Evolutionary conservation across 2,797 vertebrate species (phyloP), one percentile per base, ranked within the genome.

Genomic region (Hydrophis major): DNA sequence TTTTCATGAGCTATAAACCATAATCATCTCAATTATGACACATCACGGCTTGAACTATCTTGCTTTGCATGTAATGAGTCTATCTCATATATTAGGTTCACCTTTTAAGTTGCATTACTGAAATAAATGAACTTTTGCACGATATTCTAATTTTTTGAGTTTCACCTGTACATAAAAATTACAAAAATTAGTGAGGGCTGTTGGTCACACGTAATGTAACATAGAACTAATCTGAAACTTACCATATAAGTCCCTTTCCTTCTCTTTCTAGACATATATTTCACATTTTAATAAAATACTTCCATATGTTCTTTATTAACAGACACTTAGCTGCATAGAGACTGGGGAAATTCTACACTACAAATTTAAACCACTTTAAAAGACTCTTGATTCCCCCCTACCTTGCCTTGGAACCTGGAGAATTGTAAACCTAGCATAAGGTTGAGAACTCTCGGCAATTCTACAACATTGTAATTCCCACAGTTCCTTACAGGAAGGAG

Each of bases 251-350:
- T 61, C 42, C 42, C 18, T n/a, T 59, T 83, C 60, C 37, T 61
- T 53, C 78, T 88, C 69, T 83, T 88, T 66, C 88, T 22, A 47
- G 37, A 47, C 74, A 83, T 47, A 83, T 47, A 83, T 83, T 61
- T n/a, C 5, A 83, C 28, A 57, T 91, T 88, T 91, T 83, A 91
- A 50, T 83, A 88, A 93, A 88, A 91, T 63, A 32, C 28, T 32
- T 83, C 90, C 92, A 91, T 47, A n/a, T 93, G 90, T 83, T 93
- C 90, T 42, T 91, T 47, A 88, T 93, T 91, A 91, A 83, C 63
- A 91, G n/a, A 91, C 89, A 91, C 86, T 93, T 91, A 63, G 66
- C 92, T 91, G 1, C 1, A 13, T 22, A 56, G 83, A 2, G 83
- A 32, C 66, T 69, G 89, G 37, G 55, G 93, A 87, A 89, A 89